phyloP scores from a whole-genome alignment of 1,140 invertebrate species.

The Drusus annulatus region DNA sequence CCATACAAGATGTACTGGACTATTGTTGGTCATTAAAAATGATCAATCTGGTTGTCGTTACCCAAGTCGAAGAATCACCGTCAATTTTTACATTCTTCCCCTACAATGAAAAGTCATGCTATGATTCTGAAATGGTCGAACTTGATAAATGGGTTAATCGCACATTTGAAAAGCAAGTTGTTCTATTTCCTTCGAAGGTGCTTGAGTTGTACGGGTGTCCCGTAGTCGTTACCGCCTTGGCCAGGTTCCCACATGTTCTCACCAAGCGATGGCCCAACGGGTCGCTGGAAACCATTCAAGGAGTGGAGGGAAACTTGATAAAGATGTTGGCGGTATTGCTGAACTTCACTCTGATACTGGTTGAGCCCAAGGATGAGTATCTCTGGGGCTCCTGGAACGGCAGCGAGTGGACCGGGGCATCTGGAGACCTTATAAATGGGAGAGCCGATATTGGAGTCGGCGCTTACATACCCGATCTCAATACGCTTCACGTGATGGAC shows the following conservation, averaged over 20 bases:
- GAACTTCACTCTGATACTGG: conserved; percentile 49
- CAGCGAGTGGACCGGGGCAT: conserved; percentile 45
- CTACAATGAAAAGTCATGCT: conserved; percentile 34
- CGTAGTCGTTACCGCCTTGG: conserved; percentile 33
- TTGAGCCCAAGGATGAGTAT: conserved; percentile 35
- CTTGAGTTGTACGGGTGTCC: conserved; percentile 41
- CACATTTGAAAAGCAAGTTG: conserved; percentile 26
- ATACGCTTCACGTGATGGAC: conserved; percentile 41
- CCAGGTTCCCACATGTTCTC: conserved; percentile 46
- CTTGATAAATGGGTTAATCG: conserved; percentile 49
- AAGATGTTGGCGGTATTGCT: conserved; percentile 35
- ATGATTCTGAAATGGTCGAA: conserved; percentile 18
- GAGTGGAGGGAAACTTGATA: conserved; percentile 50
- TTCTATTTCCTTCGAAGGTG: conserved; percentile 46
- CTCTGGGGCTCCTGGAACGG: conserved; percentile 49
- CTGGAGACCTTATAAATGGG: conserved; percentile 48
- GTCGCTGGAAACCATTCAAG: conserved; percentile 24
- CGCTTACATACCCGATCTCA: conserved; percentile 38
- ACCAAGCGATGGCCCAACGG: conserved; percentile 22
- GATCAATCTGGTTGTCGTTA: conserved; percentile 42
- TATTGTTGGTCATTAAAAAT: conserved; percentile 48
- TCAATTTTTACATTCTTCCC: conserved; percentile 50
- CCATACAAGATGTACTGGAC: conserved; percentile 42
- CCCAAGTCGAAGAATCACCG: background rate
- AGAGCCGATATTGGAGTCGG: conserved; percentile 54